These are phyloP conservation scores for Salvelinus alpinus DNA, from an alignment of 2,113 vertebrate species.

Conservation along the genomic window DNA sequence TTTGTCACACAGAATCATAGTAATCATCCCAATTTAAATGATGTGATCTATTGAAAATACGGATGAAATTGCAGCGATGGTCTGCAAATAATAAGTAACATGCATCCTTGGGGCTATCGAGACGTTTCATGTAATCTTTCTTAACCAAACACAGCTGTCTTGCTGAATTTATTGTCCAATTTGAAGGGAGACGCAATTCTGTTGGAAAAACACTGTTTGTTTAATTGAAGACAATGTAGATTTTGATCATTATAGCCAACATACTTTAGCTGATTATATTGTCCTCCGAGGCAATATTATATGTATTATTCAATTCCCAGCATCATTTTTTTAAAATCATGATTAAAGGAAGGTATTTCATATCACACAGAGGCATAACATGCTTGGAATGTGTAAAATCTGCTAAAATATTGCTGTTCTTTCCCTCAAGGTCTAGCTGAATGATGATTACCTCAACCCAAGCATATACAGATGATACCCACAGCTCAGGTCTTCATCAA, in stretches of 20 bases:
- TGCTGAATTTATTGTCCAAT: not conserved
- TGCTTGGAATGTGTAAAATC: slow-evolving; percentile 19
- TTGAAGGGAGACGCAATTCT: not conserved
- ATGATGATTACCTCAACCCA: slow-evolving; percentile 35
- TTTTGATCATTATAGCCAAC: not conserved
- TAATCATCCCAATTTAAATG: slow-evolving; percentile 34
- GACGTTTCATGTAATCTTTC: slow-evolving; percentile 7
- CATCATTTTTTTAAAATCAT: slow-evolving; percentile 28
- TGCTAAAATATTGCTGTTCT: slow-evolving; percentile 4
- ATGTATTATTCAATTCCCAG: slow-evolving; percentile 33
- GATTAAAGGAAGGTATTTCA: slow-evolving; percentile 20
- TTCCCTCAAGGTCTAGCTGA: slow-evolving; percentile 24
- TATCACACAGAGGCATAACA: not conserved
- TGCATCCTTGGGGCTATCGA: not conserved
- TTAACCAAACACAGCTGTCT: not conserved
- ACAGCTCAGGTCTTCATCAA: not conserved
- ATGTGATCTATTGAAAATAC: slow-evolving; percentile 25
- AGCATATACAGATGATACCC: slow-evolving; percentile 5
- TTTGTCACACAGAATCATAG: slow-evolving; percentile 50
- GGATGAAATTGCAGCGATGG: slow-evolving; percentile 15
- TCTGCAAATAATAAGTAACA: slow-evolving; percentile 14
- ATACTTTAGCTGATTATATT: slow-evolving; percentile 1
- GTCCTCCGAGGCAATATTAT: slow-evolving; percentile 4
- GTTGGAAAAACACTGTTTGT: not conserved
- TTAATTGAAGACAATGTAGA: not conserved